Evolutionary conservation across 30 jellyfish, hydroid and myxozoan species (phyloP).

Genomic region (Nemopilema nomurai): DNA sequence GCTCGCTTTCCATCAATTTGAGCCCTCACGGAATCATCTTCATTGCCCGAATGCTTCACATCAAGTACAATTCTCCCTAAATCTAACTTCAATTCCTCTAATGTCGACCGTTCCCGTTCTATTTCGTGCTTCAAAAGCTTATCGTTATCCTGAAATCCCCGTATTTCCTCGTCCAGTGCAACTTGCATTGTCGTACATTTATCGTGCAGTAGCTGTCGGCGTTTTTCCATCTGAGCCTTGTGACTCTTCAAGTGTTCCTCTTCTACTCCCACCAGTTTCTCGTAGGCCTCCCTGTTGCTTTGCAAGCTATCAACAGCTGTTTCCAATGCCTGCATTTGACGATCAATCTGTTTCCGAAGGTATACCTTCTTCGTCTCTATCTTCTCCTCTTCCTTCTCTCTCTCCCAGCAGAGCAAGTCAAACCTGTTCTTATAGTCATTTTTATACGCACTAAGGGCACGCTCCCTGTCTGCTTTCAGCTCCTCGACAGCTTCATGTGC

Average conservation of each 20-base stretch:
- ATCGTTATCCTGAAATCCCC: constrained; percentile 42
- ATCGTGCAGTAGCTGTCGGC: constrained; percentile 36
- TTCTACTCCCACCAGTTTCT: constrained; percentile 47
- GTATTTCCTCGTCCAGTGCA: constrained; percentile 36
- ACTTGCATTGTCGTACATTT: constrained; percentile 46
- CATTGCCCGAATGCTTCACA: constrained; percentile 35
- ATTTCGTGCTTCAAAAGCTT: constrained; percentile 37
- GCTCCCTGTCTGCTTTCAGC: constrained; percentile 49
- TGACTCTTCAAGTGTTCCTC: constrained; percentile 43
- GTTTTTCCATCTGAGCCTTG: constrained; percentile 56
- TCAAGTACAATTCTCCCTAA: constrained; percentile 59
- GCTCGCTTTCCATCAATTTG: constrained; percentile 26
- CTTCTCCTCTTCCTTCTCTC: constrained; percentile 64
- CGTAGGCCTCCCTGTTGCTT: constrained; percentile 55
- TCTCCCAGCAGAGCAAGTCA: constrained; percentile 86
- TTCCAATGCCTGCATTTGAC: constrained; percentile 41
- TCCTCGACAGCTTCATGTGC: constrained; percentile 63
- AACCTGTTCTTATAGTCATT: constrained; percentile 69
- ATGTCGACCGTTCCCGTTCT: constrained; percentile 47
- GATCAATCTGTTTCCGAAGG: constrained; percentile 40
- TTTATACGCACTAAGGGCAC: constrained; percentile 60
- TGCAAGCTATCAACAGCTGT: constrained; percentile 57
- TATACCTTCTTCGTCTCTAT: constrained; percentile 35
- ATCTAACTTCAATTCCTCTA: constrained; percentile 66
- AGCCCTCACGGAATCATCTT: constrained; percentile 19